A percentile compares a stretch with the other conserved stretches of the same genome.
Evolutionary conservation across 1,140 invertebrate species (phyloP).

Genomic region (Magallana gigas): DNA sequence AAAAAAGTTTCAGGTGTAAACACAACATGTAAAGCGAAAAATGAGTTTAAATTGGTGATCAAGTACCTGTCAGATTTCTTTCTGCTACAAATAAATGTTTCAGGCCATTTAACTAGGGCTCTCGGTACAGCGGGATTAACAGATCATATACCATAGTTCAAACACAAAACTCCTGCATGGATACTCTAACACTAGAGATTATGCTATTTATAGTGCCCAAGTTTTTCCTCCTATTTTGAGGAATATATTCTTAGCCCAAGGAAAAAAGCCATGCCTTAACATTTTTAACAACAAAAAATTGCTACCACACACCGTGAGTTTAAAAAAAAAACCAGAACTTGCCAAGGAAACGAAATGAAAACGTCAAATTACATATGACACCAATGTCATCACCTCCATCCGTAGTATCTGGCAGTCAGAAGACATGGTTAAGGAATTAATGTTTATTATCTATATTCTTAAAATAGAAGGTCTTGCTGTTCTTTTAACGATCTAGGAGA

Average conservation of each 20-base stretch:
- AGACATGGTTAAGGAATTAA: background rate
- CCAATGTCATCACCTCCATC: background rate
- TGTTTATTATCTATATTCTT: constrained; percentile 8
- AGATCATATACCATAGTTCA: background rate
- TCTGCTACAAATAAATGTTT: background rate
- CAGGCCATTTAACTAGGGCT: background rate
- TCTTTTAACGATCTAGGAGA: background rate
- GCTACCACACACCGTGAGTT: constrained; percentile 15
- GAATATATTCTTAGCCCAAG: background rate
- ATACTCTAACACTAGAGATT: background rate
- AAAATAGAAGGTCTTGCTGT: background rate
- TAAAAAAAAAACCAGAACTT: background rate
- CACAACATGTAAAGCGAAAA: background rate
- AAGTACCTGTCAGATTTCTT: constrained; percentile 13
- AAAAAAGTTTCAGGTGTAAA: background rate
- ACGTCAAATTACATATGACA: constrained; percentile 35
- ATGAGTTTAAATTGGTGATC: background rate
- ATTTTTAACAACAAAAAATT: background rate
- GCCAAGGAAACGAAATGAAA: constrained; percentile 29
- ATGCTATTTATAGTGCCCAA: too few relatives aligned
- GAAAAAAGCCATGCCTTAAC: background rate
- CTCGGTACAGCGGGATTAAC: constrained; percentile 7
- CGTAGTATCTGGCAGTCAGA: background rate
- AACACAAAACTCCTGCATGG: background rate
- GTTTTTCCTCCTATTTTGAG: too few relatives aligned